Percentiles rank a stretch among this genome's conserved stretches.
phyloP scores from a whole-genome alignment of 2,113 vertebrate species.

The Hippoglossus stenolepis region DNA sequence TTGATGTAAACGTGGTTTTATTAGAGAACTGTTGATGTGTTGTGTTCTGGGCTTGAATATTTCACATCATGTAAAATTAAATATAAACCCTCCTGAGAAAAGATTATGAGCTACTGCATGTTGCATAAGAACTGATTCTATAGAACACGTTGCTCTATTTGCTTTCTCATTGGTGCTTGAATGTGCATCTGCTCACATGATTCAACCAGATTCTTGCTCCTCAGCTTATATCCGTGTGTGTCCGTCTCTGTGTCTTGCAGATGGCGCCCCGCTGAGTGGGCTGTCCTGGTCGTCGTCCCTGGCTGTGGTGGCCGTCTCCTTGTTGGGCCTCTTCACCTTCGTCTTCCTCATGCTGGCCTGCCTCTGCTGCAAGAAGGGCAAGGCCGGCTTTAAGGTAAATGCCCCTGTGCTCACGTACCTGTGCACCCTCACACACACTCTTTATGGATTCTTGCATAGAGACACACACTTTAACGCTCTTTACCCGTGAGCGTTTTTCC shows the following conservation, averaged over 20 bases:
- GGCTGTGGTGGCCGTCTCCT: conserved; percentile 89
- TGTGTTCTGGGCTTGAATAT: too few species aligned
- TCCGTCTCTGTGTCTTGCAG: conserved; percentile 77
- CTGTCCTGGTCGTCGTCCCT: conserved; percentile 94
- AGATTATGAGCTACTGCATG: too few species aligned
- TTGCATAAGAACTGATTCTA: too few species aligned
- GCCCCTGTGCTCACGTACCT: neutral
- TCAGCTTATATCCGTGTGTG: neutral
- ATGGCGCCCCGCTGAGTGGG: conserved; percentile 90
- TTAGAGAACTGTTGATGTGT: too few species aligned
- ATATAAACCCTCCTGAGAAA: too few species aligned
- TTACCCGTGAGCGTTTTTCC: neutral
- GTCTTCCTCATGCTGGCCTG: conserved; percentile 97
- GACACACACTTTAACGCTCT: neutral
- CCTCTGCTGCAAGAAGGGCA: conserved; percentile 90
- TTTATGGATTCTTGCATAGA: neutral
- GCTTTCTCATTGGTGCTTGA: too few species aligned
- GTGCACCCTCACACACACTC: neutral
- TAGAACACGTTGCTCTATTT: too few species aligned
- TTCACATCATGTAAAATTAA: too few species aligned
- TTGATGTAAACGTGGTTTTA: too few species aligned
- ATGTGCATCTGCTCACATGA: too few species aligned
- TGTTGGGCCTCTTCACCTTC: conserved; percentile 92
- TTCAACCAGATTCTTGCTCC: neutral
- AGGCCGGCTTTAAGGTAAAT: neutral